Evolutionary conservation across 2,797 vertebrate species (phyloP).

Genomic region (Squalus acanthias): DNA sequence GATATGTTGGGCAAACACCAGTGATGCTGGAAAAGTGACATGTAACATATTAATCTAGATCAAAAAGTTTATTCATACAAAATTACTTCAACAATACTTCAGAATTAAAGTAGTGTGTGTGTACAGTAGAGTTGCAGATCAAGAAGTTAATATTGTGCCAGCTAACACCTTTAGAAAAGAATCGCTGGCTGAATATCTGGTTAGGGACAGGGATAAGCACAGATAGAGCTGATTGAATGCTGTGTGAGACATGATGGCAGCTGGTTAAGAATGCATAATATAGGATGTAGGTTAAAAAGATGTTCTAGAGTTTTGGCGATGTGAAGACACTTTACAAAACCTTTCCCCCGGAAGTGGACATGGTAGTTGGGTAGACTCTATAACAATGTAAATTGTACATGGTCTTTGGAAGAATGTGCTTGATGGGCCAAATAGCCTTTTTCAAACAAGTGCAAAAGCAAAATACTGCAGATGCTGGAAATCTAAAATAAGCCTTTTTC

Average conservation of each 20-base stretch:
- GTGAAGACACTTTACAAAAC: neutral
- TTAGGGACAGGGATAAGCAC: neutral
- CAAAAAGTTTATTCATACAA: too few species aligned
- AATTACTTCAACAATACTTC: too few species aligned
- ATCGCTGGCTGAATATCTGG: neutral
- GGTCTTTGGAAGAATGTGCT: neutral
- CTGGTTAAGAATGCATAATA: neutral
- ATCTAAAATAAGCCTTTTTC: neutral
- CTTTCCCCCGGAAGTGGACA: neutral
- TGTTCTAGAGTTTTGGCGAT: neutral
- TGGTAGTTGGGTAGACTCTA: neutral
- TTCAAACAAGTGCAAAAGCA: too few species aligned
- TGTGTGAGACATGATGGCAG: neutral
- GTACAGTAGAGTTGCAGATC: too few species aligned
- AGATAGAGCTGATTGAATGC: neutral
- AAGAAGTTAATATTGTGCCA: too few species aligned
- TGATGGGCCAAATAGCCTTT: neutral
- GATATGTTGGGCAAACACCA: too few species aligned
- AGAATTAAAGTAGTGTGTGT: too few species aligned
- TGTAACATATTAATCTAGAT: too few species aligned
- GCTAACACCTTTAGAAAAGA: too few species aligned
- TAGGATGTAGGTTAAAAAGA: neutral
- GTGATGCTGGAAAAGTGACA: too few species aligned
- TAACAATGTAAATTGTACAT: neutral
- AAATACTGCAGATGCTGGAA: neutral